A percentile compares a stretch with the other conserved stretches of the same genome.
These are phyloP conservation scores for Empidonax traillii DNA, from an alignment of 2,113 vertebrate species.

Conservation along the genomic window DNA sequence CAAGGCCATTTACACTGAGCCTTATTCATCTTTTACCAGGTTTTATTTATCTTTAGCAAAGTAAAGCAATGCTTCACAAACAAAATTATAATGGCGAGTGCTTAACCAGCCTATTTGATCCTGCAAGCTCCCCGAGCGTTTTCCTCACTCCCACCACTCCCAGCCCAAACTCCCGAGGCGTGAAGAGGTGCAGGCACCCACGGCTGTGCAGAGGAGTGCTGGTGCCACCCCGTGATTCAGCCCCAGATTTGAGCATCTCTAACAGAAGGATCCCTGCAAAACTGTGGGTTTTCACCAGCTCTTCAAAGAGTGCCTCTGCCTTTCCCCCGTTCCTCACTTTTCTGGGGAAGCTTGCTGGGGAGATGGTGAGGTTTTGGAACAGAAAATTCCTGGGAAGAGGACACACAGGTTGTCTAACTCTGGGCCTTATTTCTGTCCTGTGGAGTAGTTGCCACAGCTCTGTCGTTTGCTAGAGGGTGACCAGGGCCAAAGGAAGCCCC, in stretches of 20 bases:
- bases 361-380: not conserved
- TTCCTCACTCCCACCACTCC: slow-evolving; percentile 18
- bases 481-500: not conserved
- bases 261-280: not conserved
- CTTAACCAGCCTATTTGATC: slow-evolving; percentile 23
- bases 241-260: not conserved
- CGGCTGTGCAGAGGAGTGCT: not conserved
- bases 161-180: not conserved
- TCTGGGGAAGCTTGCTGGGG: not conserved
- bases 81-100: not conserved
- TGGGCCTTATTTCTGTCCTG: not conserved
- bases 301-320: not conserved
- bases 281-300: not conserved
- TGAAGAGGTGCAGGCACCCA: not conserved
- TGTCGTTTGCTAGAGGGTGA: not conserved
- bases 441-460: not conserved
- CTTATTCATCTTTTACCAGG: not conserved
- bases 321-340: not conserved
- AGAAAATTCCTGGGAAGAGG: not conserved
- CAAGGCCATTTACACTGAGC: not conserved
- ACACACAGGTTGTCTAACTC: not conserved
- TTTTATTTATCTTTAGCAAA: not conserved
- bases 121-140: not conserved
- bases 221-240: not conserved
- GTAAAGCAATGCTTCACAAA: not conserved